Conservation (phyloP, 2,113 vertebrate species). For the Gallinago undulata region DNA sequence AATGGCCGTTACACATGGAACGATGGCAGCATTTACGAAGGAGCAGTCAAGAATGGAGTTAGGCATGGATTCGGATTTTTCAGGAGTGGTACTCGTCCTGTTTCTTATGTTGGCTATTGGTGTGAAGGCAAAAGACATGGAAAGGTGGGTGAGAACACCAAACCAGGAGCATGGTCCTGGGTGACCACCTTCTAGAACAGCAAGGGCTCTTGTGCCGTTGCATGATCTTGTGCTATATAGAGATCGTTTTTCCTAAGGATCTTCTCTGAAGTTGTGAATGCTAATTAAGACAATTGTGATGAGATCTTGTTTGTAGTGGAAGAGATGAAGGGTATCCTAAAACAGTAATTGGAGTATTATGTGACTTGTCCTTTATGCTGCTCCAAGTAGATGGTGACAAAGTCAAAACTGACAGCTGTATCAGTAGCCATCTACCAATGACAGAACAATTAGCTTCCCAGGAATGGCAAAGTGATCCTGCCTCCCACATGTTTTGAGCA, state of each 20-base stretch:
- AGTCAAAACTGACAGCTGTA: background rate
- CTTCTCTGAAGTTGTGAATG: background rate
- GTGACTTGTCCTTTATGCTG: background rate
- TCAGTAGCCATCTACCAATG: background rate
- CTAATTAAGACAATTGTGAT: background rate
- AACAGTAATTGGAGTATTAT: background rate
- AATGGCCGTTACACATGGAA: conserved; percentile 83
- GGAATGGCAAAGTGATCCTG: background rate
- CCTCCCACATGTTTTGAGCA: background rate
- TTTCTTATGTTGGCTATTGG: conserved; percentile 88
- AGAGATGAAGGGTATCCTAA: background rate
- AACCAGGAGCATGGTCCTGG: background rate
- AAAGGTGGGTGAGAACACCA: conserved; percentile 74
- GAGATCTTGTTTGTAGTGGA: background rate
- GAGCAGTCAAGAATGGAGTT: conserved; percentile 76
- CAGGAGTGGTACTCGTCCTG: conserved; percentile 53
- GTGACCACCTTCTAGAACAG: background rate
- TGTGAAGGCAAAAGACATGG: conserved; percentile 83
- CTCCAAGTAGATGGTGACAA: background rate
- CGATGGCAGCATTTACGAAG: conserved; percentile 85
- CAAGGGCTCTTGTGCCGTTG: background rate
- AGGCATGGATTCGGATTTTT: conserved; percentile 85
- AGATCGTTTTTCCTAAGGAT: background rate
- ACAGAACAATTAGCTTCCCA: background rate
- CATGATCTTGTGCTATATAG: rapidly evolving